Percentiles rank a stretch among this genome's conserved stretches.
Evolutionary conservation across 2,113 vertebrate species (phyloP).

Genomic region (Lepisosteus oculatus): DNA sequence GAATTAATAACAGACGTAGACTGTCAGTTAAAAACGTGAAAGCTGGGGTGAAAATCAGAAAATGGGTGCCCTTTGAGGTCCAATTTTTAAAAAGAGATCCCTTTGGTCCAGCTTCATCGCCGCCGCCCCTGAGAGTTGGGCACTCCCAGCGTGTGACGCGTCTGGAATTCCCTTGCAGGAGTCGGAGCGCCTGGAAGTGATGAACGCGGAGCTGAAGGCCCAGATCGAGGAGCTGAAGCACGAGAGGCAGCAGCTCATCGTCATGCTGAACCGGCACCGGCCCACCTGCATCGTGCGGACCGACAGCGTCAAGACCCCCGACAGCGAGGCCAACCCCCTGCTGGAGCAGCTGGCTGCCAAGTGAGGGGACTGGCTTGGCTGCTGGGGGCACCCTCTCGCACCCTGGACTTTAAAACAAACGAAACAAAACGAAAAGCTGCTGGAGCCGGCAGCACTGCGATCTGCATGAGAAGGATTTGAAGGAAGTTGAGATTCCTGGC

Average conservation of each 20-base stretch:
- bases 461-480: conserved; percentile 34
- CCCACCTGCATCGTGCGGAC: conserved; percentile 93
- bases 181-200: conserved; percentile 88
- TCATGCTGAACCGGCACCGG: conserved; percentile 90
- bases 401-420: conserved; percentile 34
- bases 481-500: conserved; percentile 39
- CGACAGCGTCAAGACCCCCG: conserved; percentile 85
- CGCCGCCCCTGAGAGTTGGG: too few relatives aligned
- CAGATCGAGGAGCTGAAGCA: conserved; percentile 95
- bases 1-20: too few relatives aligned
- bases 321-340: conserved; percentile 80
- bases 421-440: conserved; percentile 4
- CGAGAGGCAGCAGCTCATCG: conserved; percentile 90
- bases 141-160: too few relatives aligned
- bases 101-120: too few relatives aligned
- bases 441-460: conserved; percentile 57
- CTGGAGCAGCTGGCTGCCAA: conserved; percentile 84
- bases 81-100: too few relatives aligned
- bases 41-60: too few relatives aligned
- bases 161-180: conserved; percentile 62
- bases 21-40: too few relatives aligned
- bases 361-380: conserved; percentile 56
- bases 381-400: conserved; percentile 4
- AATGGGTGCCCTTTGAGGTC: too few relatives aligned
- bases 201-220: conserved; percentile 91